Evolutionary conservation across 2,797 vertebrate genomes (phyloP).

Genomic region (Distichodus sexfasciatus): DNA sequence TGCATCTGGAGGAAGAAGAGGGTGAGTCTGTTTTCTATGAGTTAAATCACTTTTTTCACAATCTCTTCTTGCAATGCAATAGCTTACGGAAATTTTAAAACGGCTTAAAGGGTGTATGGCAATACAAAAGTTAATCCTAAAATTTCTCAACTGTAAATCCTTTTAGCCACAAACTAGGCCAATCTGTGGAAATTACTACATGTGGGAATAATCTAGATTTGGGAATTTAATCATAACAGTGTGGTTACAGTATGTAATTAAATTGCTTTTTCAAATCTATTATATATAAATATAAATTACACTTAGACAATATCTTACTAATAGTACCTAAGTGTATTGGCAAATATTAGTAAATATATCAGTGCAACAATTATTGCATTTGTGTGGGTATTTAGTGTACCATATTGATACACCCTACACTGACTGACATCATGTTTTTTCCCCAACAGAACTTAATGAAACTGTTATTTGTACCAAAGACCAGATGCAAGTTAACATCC

Average conservation of each 20-base stretch:
- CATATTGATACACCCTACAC: neutral
- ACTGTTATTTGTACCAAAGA: conserved; percentile 77
- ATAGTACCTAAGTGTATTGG: no score
- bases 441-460: conserved; percentile 72
- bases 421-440: neutral
- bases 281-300: no score
- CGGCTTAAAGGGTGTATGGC: neutral
- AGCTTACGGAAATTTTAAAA: neutral
- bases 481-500: conserved; percentile 75
- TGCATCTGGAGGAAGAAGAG: conserved; percentile 48
- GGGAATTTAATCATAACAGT: neutral
- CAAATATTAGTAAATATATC: no score
- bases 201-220: neutral
- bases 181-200: neutral
- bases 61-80: neutral
- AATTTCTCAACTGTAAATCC: neutral
- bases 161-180: neutral
- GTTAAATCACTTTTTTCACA: neutral
- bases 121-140: neutral
- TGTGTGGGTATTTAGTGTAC: neutral
- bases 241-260: no score
- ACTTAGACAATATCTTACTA: no score
- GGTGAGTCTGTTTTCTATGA: conserved; percentile 28
- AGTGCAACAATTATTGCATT: no score
- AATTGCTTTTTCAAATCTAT: no score